Evolutionary conservation across 2,888 invertebrate genomes (phyloP).

Genomic region (Rhogogaster chlorosoma): DNA sequence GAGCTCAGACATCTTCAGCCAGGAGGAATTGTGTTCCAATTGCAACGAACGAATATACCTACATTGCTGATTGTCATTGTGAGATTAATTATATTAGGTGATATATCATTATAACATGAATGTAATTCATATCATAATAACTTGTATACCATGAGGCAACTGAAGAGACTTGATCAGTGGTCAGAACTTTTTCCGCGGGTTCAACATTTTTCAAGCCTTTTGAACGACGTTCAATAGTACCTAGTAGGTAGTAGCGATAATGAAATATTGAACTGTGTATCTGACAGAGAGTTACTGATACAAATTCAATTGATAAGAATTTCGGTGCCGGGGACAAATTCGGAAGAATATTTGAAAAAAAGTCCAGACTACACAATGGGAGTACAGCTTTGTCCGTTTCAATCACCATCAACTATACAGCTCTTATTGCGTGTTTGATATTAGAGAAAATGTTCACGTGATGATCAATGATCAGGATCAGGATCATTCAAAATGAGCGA

Average conservation of each 20-base stretch:
- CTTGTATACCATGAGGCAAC: too few relatives aligned
- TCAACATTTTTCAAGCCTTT: not conserved
- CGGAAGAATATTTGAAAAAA: not conserved
- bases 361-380: not conserved
- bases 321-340: not conserved
- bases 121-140: too few relatives aligned
- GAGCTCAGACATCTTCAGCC: too few relatives aligned
- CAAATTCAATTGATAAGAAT: too few relatives aligned
- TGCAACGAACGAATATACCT: too few relatives aligned
- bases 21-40: too few relatives aligned
- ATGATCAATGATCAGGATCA: not conserved
- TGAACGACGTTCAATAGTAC: not conserved
- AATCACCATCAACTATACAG: not conserved
- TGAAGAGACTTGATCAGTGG: too few relatives aligned
- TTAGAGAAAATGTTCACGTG: not conserved
- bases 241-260: too few relatives aligned
- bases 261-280: not conserved
- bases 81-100: too few relatives aligned
- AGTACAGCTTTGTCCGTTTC: not conserved
- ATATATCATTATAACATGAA: too few relatives aligned
- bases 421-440: not conserved
- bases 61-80: too few relatives aligned
- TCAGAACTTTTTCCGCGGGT: not conserved
- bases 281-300: not conserved
- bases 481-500: not conserved